Percentiles rank a stretch among this genome's conserved stretches.
Evolutionary conservation across 2,797 vertebrate genomes (phyloP).

Genomic region (Scolopax bukidnonensis): DNA sequence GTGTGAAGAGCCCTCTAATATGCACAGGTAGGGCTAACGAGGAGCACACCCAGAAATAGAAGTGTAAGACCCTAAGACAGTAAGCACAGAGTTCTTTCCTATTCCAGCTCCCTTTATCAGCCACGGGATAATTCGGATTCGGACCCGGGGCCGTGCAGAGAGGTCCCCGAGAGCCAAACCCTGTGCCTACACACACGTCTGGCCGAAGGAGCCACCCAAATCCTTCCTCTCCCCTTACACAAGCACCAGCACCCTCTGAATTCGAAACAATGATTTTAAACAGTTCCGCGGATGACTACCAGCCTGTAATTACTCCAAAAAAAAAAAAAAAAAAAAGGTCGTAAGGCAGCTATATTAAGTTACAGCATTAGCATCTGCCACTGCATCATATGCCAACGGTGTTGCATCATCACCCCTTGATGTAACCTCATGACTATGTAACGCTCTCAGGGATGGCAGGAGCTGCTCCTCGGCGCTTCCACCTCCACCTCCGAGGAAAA

Average conservation of each 20-base stretch:
- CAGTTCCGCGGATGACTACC: not conserved
- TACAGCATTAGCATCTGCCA: not conserved
- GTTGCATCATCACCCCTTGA: not conserved
- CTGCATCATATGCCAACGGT: not conserved
- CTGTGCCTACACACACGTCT: accelerated
- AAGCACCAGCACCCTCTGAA: not conserved
- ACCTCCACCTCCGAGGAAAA: not conserved
- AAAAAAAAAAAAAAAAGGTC: not conserved
- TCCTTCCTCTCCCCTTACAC: not conserved
- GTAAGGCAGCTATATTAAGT: not conserved
- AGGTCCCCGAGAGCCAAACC: not conserved
- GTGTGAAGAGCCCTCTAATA: accelerated
- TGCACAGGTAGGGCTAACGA: not conserved
- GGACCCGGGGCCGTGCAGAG: not conserved
- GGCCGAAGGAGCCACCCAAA: accelerated
- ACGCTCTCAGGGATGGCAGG: not conserved
- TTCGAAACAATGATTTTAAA: not conserved
- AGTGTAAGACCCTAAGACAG: not conserved
- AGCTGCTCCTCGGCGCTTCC: not conserved
- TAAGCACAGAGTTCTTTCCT: not conserved
- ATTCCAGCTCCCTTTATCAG: not conserved
- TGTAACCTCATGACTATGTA: not conserved
- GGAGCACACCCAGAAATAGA: not conserved
- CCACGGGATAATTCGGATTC: not conserved
- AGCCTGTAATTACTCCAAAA: not conserved